Percentiles rank a stretch among this genome's conserved stretches.
These are phyloP conservation scores for pig (Sus scrofa) DNA, from an alignment of 2,113 vertebrate species.

Conservation along the genomic window DNA sequence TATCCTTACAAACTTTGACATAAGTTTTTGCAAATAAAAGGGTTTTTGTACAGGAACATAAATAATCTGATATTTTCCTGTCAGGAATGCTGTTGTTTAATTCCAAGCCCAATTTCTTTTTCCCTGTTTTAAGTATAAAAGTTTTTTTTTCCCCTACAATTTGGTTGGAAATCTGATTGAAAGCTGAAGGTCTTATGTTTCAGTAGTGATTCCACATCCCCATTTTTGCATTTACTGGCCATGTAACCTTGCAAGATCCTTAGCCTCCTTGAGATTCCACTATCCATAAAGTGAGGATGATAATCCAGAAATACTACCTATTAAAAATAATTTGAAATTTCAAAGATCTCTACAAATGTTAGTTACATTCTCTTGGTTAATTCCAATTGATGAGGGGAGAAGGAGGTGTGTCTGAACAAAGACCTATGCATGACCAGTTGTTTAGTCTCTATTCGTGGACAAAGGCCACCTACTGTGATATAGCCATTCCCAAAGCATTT, in stretches of 20 bases:
- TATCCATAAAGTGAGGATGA: neutral
- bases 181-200: neutral
- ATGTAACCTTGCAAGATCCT: neutral
- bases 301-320: neutral
- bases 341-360: neutral
- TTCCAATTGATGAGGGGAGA: neutral
- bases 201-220: neutral
- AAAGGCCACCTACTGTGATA: neutral
- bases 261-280: neutral
- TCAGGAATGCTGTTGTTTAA: neutral
- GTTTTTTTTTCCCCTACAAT: neutral
- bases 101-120: neutral
- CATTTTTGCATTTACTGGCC: neutral
- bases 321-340: neutral
- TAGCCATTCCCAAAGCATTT: neutral
- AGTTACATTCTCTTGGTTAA: neutral
- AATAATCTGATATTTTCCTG: conserved; percentile 21
- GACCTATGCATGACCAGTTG: neutral
- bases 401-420: neutral
- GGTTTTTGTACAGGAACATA: neutral
- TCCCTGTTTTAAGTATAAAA: neutral
- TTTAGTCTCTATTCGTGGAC: neutral
- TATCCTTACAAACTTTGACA: conserved; percentile 31
- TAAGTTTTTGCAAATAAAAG: conserved; percentile 63
- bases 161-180: neutral